phyloP scores from a whole-genome alignment of 2,113 vertebrate genomes.

The Ochotona curzoniae region DNA sequence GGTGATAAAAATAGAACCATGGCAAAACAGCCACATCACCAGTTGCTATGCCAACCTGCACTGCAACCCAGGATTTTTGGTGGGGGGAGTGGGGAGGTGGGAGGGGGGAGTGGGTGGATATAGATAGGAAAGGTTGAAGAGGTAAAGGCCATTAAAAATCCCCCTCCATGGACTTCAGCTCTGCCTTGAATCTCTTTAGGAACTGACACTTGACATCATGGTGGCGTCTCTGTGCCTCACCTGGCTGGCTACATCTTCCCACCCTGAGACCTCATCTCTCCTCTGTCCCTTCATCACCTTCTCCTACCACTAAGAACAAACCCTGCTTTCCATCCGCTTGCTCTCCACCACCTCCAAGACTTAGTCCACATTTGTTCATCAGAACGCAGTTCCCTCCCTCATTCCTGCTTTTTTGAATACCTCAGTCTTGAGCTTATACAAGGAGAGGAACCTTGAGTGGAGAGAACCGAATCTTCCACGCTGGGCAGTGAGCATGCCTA shows the following conservation, averaged over 20 bases:
- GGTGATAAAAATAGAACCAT: slow-evolving; percentile 28
- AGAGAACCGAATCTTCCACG: neutral
- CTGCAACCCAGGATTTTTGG: neutral
- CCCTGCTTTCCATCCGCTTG: too few species aligned
- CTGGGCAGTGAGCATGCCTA: neutral
- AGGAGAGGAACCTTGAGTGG: neutral
- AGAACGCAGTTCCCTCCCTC: neutral
- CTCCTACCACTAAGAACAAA: neutral
- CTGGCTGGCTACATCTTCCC: rapidly evolving
- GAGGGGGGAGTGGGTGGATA: too few species aligned
- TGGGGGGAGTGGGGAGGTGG: too few species aligned
- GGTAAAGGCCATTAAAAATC: neutral
- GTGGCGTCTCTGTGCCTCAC: neutral
- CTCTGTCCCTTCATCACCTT: neutral
- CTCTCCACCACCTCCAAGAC: neutral
- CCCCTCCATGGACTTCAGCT: neutral
- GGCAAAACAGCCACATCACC: neutral
- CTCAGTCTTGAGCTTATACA: neutral
- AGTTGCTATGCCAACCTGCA: slow-evolving; percentile 64
- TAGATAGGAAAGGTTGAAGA: neutral
- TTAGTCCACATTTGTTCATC: neutral
- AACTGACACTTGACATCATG: neutral
- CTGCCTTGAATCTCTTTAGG: neutral
- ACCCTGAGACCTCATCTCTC: neutral
- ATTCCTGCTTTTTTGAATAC: neutral